Evolutionary conservation across 1,140 invertebrate genomes (phyloP), one percentile per base, ranked within the genome.

Genomic region (Drosophila saltans): DNA sequence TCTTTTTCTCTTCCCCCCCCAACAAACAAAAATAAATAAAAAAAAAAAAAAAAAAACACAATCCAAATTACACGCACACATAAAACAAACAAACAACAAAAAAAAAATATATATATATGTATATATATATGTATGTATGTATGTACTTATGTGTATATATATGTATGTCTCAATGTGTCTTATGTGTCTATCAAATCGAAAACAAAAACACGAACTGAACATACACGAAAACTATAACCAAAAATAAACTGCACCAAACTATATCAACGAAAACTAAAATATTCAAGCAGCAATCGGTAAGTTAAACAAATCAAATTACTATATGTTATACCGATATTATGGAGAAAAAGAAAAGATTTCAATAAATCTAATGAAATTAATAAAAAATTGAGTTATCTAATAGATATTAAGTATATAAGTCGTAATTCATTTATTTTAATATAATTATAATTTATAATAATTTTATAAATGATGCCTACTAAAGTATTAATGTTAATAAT

Each of bases 1-100:
- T 86, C 82, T 86, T 88, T 82, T 72, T 82, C 83, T 86, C 80
- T 83, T 86, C 63, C 81, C 69, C 82, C 40, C 43, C 43, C 30
- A 64, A 55, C 16, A 68, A 60, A 11, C 71, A 48, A 73, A 52
- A 43, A 63, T 56, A 43, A 59, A 66, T 30, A 65, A 52, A 72
- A 66, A 48, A 63, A 69, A 61, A 48, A 21, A 6, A 45, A 7
- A 21, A 77, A 69, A 43, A 40, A 75, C 70, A 75, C 65, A 66
- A 69, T 65, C 66, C 69, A 48, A 66, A 40, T 68, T 64, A 67
- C 36, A 16, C 39, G 26, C 62, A 48, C 28, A 45, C 41, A 45
- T 36, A 26, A 83, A 55, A 79, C 70, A 59, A 65, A 76, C 45
- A 75, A 61, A 39, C 57, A 66, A 43, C 45, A 66, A 72, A 48